phyloP scores from a whole-genome alignment of 53 echinoderm and acorn worm genomes.

The Glandiceps talaboti region DNA sequence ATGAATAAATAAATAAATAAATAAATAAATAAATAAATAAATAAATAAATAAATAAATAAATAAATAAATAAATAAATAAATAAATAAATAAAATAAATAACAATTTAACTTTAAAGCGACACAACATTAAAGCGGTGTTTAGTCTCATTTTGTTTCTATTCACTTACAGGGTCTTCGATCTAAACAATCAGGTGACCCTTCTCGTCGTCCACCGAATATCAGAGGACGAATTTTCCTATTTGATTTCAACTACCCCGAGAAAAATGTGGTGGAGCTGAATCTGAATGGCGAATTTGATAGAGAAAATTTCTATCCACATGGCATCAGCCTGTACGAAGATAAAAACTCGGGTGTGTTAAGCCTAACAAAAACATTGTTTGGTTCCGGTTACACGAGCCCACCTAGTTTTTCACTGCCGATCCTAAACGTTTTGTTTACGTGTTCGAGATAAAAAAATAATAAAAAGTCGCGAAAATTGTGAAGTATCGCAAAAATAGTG shows the following conservation, averaged over 20 bases:
- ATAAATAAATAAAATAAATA: too few species aligned
- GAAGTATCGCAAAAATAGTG: too few species aligned
- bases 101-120: too few species aligned
- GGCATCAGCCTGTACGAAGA: constrained; percentile 68
- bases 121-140: too few species aligned
- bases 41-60: too few species aligned
- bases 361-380: too few species aligned
- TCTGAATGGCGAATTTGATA: constrained; percentile 27
- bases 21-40: too few species aligned
- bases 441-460: not conserved
- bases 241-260: constrained; percentile 74
- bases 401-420: too few species aligned
- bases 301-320: constrained; percentile 17
- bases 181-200: not conserved
- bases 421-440: not conserved
- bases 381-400: too few species aligned
- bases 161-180: not conserved
- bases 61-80: too few species aligned
- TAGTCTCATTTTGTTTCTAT: not conserved
- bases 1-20: too few species aligned
- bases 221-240: constrained; percentile 38
- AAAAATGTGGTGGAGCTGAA: constrained; percentile 16
- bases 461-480: too few species aligned
- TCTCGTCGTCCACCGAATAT: not conserved
- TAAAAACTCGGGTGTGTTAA: constrained; percentile 28